Evolutionary conservation across 2,113 vertebrate species (phyloP).

Genomic region (Rousettus leschenaultii): DNA sequence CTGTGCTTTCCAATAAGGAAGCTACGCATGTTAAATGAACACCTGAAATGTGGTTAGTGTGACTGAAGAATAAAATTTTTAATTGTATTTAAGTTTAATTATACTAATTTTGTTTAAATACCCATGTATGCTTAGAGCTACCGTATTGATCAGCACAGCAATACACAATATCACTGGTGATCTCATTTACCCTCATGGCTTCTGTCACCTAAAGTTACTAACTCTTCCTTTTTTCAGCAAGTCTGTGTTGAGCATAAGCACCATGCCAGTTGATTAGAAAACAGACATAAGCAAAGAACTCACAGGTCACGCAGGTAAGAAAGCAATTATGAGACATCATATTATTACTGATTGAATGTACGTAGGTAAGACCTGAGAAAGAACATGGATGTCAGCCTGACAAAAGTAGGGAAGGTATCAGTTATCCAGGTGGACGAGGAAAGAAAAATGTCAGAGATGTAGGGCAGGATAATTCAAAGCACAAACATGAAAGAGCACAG

Average conservation of each 20-base stretch:
- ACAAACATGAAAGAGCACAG: neutral
- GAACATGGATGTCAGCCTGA: neutral
- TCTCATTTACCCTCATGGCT: neutral
- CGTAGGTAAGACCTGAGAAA: neutral
- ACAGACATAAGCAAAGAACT: neutral
- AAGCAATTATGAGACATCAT: neutral
- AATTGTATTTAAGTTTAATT: neutral
- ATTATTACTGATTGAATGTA: neutral
- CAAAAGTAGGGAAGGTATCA: neutral
- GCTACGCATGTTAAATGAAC: neutral
- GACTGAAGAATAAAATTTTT: neutral
- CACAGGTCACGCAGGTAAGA: neutral
- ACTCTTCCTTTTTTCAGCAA: neutral
- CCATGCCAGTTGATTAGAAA: neutral
- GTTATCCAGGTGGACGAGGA: too few species aligned
- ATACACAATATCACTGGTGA: neutral
- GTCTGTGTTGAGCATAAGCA: neutral
- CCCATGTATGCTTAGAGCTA: neutral
- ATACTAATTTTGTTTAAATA: neutral
- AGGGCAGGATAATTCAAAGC: neutral
- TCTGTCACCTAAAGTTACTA: neutral
- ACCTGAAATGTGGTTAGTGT: neutral
- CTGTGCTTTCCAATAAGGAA: neutral
- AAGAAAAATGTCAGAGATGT: neutral
- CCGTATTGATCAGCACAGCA: neutral